phyloP scores from a whole-genome alignment of 2,888 invertebrate species.

The Hypena proboscidalis region DNA sequence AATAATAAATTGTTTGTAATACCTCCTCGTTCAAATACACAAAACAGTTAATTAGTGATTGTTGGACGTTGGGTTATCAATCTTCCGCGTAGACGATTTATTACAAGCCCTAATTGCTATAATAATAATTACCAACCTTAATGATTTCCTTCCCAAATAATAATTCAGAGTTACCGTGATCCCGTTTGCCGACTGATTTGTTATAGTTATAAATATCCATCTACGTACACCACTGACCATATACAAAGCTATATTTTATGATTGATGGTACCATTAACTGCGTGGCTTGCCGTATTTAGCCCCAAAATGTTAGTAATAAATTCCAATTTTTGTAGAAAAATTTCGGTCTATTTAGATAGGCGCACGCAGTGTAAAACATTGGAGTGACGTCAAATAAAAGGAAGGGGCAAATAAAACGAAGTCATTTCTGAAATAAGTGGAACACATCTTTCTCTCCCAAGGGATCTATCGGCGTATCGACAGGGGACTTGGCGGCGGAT shows the following conservation, averaged over 20 bases:
- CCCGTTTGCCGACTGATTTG: constrained; percentile 45
- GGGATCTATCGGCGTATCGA: constrained; percentile 67
- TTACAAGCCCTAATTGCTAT: constrained; percentile 24
- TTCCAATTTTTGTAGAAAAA: constrained; percentile 41
- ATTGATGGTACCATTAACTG: constrained; percentile 53
- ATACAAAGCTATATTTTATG: constrained; percentile 53
- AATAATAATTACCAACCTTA: constrained; percentile 39
- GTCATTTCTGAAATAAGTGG: constrained; percentile 69
- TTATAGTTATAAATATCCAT: constrained; percentile 54
- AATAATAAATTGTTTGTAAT: constrained; percentile 1
- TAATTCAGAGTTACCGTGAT: constrained; percentile 44
- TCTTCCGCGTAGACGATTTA: constrained; percentile 31
- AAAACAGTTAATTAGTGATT: constrained; percentile 21
- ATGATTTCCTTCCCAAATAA: constrained; percentile 38
- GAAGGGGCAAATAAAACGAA: constrained; percentile 59
- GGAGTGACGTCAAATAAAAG: constrained; percentile 45
- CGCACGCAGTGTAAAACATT: constrained; percentile 42
- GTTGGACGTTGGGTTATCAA: constrained; percentile 23
- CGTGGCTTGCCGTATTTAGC: constrained; percentile 43
- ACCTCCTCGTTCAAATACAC: too few species aligned
- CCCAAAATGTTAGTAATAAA: constrained; percentile 50
- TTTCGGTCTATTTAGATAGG: constrained; percentile 42
- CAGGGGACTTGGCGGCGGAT: constrained; percentile 60
- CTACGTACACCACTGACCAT: constrained; percentile 46
- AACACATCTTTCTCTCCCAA: constrained; percentile 65